These are phyloP conservation scores for Nesidiocoris tenuis DNA, from an alignment of 2,888 invertebrate species.

Conservation along the genomic window DNA sequence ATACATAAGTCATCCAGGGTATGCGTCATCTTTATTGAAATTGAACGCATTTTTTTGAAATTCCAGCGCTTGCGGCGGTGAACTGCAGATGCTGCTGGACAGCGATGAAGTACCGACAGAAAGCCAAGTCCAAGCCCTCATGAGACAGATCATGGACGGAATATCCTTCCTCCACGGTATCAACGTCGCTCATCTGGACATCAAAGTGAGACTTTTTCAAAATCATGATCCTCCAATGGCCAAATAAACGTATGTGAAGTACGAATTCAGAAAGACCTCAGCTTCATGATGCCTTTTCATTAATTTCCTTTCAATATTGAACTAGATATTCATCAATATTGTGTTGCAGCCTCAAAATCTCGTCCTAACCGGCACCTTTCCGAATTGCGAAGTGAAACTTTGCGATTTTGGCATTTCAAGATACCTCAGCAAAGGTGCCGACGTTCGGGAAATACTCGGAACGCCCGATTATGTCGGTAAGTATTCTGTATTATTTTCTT, in stretches of 20 bases:
- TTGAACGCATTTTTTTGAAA: too few relatives aligned
- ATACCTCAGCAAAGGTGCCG: constrained; percentile 62
- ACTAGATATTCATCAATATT: too few relatives aligned
- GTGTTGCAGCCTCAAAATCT: constrained; percentile 66
- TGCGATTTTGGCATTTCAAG: constrained; percentile 66
- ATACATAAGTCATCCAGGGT: too few relatives aligned
- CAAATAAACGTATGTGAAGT: too few relatives aligned
- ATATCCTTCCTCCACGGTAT: constrained; percentile 86
- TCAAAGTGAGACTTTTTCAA: constrained; percentile 42
- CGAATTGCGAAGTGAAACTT: constrained; percentile 62
- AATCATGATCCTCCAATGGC: too few relatives aligned
- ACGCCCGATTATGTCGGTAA: constrained; percentile 68
- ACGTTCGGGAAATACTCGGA: constrained; percentile 66
- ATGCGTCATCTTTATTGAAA: too few relatives aligned
- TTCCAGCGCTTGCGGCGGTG: constrained; percentile 85
- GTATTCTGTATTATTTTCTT: not conserved
- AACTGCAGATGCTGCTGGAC: constrained; percentile 88
- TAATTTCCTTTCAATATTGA: too few relatives aligned
- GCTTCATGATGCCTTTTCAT: too few relatives aligned
- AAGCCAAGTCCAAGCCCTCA: constrained; percentile 77
- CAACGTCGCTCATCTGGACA: constrained; percentile 75
- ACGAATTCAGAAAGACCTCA: too few relatives aligned
- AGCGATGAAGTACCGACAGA: constrained; percentile 80
- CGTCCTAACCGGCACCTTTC: constrained; percentile 62
- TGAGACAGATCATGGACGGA: constrained; percentile 89